These are phyloP conservation scores for Neotoxoptera formosana DNA, from an alignment of 1,140 invertebrate species.

Conservation along the genomic window DNA sequence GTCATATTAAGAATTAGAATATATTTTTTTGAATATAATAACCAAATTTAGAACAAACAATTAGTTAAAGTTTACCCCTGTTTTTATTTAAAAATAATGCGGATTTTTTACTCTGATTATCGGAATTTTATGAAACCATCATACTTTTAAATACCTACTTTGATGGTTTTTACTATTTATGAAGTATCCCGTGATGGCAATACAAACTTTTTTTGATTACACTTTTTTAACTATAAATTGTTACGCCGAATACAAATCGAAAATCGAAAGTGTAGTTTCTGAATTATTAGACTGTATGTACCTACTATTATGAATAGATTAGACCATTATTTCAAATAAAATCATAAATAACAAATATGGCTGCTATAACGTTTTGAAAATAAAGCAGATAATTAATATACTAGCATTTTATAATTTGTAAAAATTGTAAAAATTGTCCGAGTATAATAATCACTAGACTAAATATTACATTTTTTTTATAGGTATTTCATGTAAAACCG, in stretches of 20 bases:
- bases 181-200: background rate
- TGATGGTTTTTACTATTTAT: background rate
- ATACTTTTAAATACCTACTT: background rate
- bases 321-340: background rate
- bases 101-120: background rate
- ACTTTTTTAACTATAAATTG: background rate
- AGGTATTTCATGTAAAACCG: too few species aligned
- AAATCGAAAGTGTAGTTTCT: background rate
- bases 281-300: background rate
- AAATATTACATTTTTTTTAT: background rate
- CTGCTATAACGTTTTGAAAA: background rate
- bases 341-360: too few species aligned
- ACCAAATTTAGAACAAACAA: background rate
- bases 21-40: background rate
- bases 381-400: background rate
- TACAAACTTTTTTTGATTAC: background rate
- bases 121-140: background rate
- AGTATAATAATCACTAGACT: background rate
- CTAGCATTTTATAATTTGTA: background rate
- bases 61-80: background rate
- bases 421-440: background rate
- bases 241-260: background rate
- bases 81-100: background rate
- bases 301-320: background rate
- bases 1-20: background rate